Conservation (phyloP, 2,888 invertebrate genomes). For the Torymus tubicola region DNA sequence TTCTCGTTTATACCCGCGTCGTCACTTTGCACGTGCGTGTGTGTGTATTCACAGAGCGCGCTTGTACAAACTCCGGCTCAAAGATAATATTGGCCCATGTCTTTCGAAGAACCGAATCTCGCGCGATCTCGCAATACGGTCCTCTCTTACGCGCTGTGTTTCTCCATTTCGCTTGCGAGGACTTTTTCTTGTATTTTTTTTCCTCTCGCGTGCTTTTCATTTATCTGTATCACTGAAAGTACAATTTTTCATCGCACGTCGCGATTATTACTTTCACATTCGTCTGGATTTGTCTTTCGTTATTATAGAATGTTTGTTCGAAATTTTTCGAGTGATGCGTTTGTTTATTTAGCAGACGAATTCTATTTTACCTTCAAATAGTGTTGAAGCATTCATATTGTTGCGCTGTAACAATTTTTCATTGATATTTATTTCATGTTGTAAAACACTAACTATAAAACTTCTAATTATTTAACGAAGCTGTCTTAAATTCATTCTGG, state of each 20-base stretch:
- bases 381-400: no score
- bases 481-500: no score
- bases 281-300: background rate
- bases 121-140: slow-evolving; percentile 36
- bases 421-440: no score
- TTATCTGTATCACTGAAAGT: background rate
- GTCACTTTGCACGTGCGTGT: background rate
- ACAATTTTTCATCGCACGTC: slow-evolving; percentile 8
- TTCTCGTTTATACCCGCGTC: background rate
- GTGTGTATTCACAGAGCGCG: slow-evolving; percentile 43
- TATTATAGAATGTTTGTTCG: no score
- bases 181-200: slow-evolving; percentile 11
- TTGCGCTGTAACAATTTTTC: no score
- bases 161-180: background rate
- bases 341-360: no score
- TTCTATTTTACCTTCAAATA: no score
- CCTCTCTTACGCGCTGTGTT: slow-evolving; percentile 1
- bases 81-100: slow-evolving; percentile 57
- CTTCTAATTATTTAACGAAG: no score
- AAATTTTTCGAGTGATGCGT: no score
- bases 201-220: background rate
- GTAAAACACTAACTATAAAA: no score
- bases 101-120: slow-evolving; percentile 63
- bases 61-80: slow-evolving; percentile 63
- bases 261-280: background rate